phyloP scores from a whole-genome alignment of 2,888 invertebrate species.

The Dynastes grantii region DNA sequence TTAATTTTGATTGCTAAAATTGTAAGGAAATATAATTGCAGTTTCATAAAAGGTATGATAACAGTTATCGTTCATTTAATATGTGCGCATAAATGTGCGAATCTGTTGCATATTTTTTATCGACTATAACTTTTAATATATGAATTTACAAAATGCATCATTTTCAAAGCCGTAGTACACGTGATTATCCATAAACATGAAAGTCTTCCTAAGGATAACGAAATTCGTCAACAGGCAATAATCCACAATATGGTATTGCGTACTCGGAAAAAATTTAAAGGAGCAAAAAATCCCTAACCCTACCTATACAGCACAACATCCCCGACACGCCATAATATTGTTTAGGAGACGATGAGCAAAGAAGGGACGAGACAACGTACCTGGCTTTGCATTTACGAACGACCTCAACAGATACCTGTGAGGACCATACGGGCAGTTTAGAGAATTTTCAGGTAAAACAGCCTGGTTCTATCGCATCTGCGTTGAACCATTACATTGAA shows the following conservation, averaged over 20 bases:
- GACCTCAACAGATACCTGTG: slow-evolving; percentile 40
- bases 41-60: no score
- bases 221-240: slow-evolving; percentile 43
- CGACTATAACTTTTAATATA: no score
- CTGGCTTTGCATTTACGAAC: slow-evolving; percentile 36
- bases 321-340: slow-evolving; percentile 31
- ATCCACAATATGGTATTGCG: slow-evolving; percentile 23
- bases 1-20: no score
- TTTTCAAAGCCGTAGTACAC: background rate
- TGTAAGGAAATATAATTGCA: no score
- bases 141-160: no score
- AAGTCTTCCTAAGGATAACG: slow-evolving; percentile 31
- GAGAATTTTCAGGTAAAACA: slow-evolving; percentile 47
- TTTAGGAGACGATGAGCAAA: slow-evolving; percentile 37
- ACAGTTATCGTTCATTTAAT: no score
- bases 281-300: slow-evolving; percentile 41
- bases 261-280: slow-evolving; percentile 42
- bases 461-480: slow-evolving; percentile 34
- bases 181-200: slow-evolving; percentile 37
- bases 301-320: slow-evolving; percentile 4
- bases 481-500: slow-evolving; percentile 29
- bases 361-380: slow-evolving; percentile 43
- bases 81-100: no score
- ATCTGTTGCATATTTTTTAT: no score
- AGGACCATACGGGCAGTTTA: slow-evolving; percentile 43